These are phyloP conservation scores for Ranitomeya variabilis DNA, from an alignment of 2,113 vertebrate genomes.

Conservation along the genomic window DNA sequence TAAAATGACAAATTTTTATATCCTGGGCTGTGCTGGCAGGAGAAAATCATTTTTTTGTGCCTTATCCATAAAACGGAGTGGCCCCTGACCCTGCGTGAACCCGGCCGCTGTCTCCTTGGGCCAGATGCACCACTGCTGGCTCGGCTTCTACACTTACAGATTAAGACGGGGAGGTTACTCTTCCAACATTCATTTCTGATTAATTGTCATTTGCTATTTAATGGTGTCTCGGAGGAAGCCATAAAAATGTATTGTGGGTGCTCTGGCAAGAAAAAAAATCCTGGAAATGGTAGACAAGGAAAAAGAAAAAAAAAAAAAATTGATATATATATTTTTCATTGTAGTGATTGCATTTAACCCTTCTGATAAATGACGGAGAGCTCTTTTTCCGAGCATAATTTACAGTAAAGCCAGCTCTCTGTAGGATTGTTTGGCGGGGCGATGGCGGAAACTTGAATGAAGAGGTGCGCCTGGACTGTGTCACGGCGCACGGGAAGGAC, in stretches of 20 bases:
- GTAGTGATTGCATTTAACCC: slow-evolving; percentile 13
- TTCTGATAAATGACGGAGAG: rapidly evolving
- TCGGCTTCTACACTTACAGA: background rate
- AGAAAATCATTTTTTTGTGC: slow-evolving; percentile 31
- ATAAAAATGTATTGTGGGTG: slow-evolving; percentile 9
- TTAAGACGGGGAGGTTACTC: background rate
- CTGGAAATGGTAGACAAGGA: background rate
- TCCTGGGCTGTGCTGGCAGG: background rate
- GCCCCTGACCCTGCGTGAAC: slow-evolving; percentile 46
- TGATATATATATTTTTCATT: background rate
- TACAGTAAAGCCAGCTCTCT: background rate
- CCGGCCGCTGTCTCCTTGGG: background rate
- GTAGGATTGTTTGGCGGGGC: background rate
- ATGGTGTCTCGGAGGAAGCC: slow-evolving; percentile 30
- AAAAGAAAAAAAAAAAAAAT: background rate
- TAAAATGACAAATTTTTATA: background rate
- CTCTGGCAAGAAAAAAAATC: background rate
- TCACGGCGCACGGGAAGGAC: background rate
- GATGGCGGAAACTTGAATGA: slow-evolving; percentile 10
- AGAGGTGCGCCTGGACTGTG: rapidly evolving
- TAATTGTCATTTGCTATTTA: slow-evolving; percentile 36
- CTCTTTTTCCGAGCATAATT: background rate
- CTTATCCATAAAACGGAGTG: background rate
- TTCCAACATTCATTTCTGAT: slow-evolving; percentile 17
- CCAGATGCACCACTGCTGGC: background rate